Base-by-base conservation (phyloP, 2,113 vertebrate genomes). In the Sander lucioperca region DNA sequence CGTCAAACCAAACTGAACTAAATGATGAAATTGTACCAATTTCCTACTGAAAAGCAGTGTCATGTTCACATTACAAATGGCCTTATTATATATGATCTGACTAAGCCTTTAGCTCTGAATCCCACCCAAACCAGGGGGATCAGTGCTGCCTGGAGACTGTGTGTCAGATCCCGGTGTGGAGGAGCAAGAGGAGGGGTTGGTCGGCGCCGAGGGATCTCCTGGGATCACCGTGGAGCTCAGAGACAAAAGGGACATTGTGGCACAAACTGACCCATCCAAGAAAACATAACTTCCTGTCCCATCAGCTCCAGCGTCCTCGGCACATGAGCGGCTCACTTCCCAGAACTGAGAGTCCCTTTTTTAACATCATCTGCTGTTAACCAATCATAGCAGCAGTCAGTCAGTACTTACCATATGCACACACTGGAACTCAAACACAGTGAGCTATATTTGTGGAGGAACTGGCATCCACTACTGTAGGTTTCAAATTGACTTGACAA, bases 241-340 rank as follows among this genome's bases (percentile, higher is more conserved):
- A 88, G 72, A 93, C 91, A 94, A 94, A 93, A 86, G 75, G 72
- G 82, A 90, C 85, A 91, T 90, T 94, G 93, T 91, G 86, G 86
- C 88, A 85, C 83, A 62, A 80, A 73, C 88, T 86, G 83, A 89
- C 74, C 82, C 80, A 77, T 88, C 86, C 81, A 85, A 86, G 87
- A 90, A 87, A 81, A 87, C 74, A 75, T 57, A 10, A 77, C 87
- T 88, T 94, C 91, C 93, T 91, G 91, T 87, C 91, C 86, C 87
- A 86, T 73, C 86, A 89, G 86, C 86, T 81, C 84, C 82, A 74
- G 83, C 83, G 77, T 89, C 90, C 90, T 85, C 86, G 77, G 18
- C 87, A 85, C 64, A 81, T 16, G 63, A 87, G 74, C 82, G 2
- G 56, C 74, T 87, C 74, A 33, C 74, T 88, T 91, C 92, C 90